A percentile compares a stretch with the other conserved stretches of the same genome.
These are phyloP conservation scores for Zingel zingel DNA, from an alignment of 2,113 vertebrate genomes.

Conservation along the genomic window DNA sequence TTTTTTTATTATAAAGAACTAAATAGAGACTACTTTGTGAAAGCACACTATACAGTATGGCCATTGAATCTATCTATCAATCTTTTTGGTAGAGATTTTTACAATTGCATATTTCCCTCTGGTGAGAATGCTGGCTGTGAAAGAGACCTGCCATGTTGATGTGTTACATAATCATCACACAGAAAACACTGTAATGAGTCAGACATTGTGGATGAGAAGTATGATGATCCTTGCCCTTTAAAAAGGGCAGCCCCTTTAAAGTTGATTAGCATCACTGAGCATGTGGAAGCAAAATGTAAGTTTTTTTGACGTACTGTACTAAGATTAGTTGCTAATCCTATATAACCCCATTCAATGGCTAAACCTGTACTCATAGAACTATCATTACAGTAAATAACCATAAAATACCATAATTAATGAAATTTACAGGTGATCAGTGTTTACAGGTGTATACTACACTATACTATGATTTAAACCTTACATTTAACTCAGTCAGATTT, in stretches of 20 bases:
- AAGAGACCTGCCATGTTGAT: constrained; percentile 1
- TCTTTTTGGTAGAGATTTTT: neutral
- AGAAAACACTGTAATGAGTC: constrained; percentile 1
- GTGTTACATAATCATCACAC: constrained; percentile 7
- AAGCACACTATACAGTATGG: neutral
- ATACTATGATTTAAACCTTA: neutral
- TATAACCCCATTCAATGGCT: neutral
- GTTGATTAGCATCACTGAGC: constrained; percentile 15
- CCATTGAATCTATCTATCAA: neutral
- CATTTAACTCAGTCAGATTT: neutral
- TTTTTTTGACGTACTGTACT: neutral
- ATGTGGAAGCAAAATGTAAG: constrained; percentile 4
- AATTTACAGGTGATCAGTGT: neutral
- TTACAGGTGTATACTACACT: neutral
- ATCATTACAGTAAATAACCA: neutral
- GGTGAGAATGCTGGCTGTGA: neutral
- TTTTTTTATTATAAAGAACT: no score
- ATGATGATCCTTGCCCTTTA: constrained; percentile 20
- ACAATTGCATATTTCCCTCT: neutral
- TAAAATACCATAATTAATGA: neutral
- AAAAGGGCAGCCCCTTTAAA: neutral
- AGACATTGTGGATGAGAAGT: constrained; percentile 6
- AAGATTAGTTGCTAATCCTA: neutral
- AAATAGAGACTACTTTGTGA: no score
- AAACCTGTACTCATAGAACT: neutral